Evolutionary conservation across 2,797 vertebrate species (phyloP).

Genomic region (Propithecus deckenii): DNA sequence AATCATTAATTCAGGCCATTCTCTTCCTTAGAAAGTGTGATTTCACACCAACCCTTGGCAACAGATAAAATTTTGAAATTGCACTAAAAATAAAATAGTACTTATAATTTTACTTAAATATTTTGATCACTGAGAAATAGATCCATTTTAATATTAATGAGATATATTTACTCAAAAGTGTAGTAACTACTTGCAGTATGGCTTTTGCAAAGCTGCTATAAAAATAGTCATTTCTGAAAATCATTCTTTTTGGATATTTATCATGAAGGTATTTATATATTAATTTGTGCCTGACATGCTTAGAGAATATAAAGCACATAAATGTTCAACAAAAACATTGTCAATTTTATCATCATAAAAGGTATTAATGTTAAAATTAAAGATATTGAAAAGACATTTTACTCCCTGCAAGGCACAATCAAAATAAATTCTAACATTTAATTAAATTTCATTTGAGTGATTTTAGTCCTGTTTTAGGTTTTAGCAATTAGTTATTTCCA

Average conservation of each 20-base stretch:
- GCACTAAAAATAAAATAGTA: neutral
- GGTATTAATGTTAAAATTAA: constrained; percentile 23
- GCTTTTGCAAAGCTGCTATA: neutral
- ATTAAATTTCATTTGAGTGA: neutral
- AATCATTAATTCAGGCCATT: neutral
- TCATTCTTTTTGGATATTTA: neutral
- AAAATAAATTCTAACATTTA: neutral
- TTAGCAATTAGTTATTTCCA: neutral
- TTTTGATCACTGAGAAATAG: neutral
- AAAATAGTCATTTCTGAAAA: constrained; percentile 28
- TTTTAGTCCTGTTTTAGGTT: neutral
- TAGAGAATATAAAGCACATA: neutral
- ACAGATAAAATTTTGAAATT: constrained; percentile 38
- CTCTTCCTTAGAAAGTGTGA: neutral
- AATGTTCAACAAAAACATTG: neutral
- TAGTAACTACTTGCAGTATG: neutral
- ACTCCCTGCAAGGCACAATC: neutral
- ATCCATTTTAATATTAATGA: constrained; percentile 4
- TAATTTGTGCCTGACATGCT: neutral
- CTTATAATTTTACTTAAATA: neutral
- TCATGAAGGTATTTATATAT: neutral
- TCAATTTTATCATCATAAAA: neutral
- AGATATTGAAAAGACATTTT: constrained; percentile 23
- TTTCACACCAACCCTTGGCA: neutral
- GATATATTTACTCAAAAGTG: neutral